Evolutionary conservation across 2,888 invertebrate species (phyloP), one percentile per base, ranked within the genome.

Genomic region (Ormyrus nitidulus): DNA sequence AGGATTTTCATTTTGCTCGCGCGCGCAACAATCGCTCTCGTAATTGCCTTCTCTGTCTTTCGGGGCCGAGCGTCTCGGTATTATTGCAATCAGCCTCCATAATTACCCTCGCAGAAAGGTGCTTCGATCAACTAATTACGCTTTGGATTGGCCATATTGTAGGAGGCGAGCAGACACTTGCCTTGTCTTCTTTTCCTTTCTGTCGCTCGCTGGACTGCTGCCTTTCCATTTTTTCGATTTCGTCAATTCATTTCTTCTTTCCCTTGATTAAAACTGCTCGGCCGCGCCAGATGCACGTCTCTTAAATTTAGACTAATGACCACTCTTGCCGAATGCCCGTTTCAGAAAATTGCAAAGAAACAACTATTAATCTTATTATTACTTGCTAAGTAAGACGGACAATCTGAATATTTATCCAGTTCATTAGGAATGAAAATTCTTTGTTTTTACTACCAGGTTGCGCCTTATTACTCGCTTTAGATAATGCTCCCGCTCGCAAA

Each of bases 31-130:
- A 68, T 78, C 69, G 65, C 66, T 59, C 44, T 56, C 68, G 59
- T 77, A 80, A 80, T 80, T 77, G 73, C 62, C n/a, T 69, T 72
- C 54, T 71, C 77, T 65, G 65, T 75, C 77, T 77, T 69, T 56
- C 54, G 48, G 5, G 19, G 6, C 34, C 7, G 54, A 59, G 49
- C 58, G 53, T 56, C 69, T 72, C 46, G 46, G 59, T 64, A 73
- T 73, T 81, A 76, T 79, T 81, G 66, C 66, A 78, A 78, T 74
- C 74, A 75, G 62, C 69, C 73, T 69, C 51, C 46, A 13, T 73
- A 77, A 77, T 73, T 73, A 77, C n/a, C 56, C 61, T 53, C 19
- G 11, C 6, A 9, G 51, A 66, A 68, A 68, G 72, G 46, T 68
- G 58, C 71, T 62, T 69, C 73, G 72, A 73, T 73, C 64, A 69